Conservation (phyloP, 2,888 invertebrate species). For the Hemaris fuciformis region DNA sequence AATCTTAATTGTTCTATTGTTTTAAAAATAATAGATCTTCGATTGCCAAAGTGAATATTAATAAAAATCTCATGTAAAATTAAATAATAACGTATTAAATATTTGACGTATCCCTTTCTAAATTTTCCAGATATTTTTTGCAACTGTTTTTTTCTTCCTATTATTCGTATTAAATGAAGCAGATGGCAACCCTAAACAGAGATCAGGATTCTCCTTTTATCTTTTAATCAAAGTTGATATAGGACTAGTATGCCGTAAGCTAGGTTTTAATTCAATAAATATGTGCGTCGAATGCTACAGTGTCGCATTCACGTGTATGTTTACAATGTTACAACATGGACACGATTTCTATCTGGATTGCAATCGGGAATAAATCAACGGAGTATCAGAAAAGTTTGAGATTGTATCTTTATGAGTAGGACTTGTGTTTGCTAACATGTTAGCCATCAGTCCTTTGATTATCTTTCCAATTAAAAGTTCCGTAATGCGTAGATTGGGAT, state of each 20-base stretch:
- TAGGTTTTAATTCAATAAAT: background rate
- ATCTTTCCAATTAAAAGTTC: background rate
- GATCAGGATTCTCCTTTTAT: background rate
- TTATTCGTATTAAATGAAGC: too few species aligned
- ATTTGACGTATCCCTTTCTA: too few species aligned
- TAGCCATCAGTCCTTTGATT: background rate
- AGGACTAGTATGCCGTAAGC: background rate
- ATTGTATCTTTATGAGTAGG: background rate
- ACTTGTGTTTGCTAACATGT: background rate
- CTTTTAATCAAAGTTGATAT: background rate
- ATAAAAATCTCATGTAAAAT: too few species aligned
- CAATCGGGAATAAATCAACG: conserved; percentile 5
- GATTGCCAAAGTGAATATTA: too few species aligned
- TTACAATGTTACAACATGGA: background rate
- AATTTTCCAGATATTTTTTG: too few species aligned
- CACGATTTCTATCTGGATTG: background rate
- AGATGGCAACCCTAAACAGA: too few species aligned
- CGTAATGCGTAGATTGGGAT: too few species aligned
- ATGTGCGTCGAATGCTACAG: background rate
- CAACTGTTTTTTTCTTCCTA: too few species aligned
- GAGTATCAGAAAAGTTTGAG: background rate
- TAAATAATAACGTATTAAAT: too few species aligned
- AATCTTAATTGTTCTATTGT: too few species aligned
- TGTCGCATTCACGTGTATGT: background rate
- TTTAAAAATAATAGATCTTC: too few species aligned